These are phyloP conservation scores for Drosophila ustulata DNA, from an alignment of 2,888 invertebrate genomes.

Conservation along the genomic window DNA sequence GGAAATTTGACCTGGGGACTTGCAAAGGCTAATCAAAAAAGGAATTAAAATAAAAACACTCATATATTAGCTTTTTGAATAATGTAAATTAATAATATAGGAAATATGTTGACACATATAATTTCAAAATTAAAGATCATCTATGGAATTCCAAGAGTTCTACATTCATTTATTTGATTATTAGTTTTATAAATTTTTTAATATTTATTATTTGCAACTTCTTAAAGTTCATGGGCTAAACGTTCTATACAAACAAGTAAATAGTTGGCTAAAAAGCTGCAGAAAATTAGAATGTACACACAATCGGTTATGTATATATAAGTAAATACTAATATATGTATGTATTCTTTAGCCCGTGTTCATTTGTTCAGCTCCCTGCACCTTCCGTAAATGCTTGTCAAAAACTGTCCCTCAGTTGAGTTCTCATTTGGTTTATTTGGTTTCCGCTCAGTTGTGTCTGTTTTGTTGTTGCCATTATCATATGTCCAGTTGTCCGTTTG, in stretches of 20 bases:
- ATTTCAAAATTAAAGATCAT: background rate
- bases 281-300: slow-evolving; percentile 22
- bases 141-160: background rate
- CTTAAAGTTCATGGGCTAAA: slow-evolving; percentile 32
- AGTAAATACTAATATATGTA: slow-evolving; percentile 50
- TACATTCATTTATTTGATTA: background rate
- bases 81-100: too few species aligned
- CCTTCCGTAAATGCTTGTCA: slow-evolving; percentile 47
- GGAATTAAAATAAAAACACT: background rate
- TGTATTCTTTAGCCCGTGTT: slow-evolving; percentile 61
- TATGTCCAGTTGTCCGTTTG: slow-evolving; percentile 37
- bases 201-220: slow-evolving; percentile 8
- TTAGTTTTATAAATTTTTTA: background rate
- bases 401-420: slow-evolving; percentile 49
- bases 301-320: slow-evolving; percentile 35
- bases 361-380: slow-evolving; percentile 32
- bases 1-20: slow-evolving; percentile 21
- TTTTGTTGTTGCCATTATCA: slow-evolving; percentile 40
- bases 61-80: background rate
- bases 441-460: slow-evolving; percentile 26
- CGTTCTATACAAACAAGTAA: slow-evolving; percentile 10
- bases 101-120: background rate
- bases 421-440: slow-evolving; percentile 30
- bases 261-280: slow-evolving; percentile 20
- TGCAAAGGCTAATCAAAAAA: background rate